A percentile compares a stretch with the other conserved stretches of the same genome.
phyloP scores from a whole-genome alignment of 2,113 vertebrate genomes.

The Oreochromis tanganicae region DNA sequence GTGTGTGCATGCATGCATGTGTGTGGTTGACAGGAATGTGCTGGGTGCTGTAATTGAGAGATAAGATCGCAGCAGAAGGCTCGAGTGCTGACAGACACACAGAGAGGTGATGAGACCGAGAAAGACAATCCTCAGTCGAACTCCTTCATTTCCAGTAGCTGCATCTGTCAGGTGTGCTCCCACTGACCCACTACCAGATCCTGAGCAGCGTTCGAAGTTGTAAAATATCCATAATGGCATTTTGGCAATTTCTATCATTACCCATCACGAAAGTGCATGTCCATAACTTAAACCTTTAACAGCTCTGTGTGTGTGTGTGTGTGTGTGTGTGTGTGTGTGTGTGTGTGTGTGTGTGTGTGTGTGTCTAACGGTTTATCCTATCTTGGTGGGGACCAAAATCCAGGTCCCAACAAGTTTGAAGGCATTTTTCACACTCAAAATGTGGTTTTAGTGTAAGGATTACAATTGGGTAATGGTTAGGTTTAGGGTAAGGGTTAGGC shows the following conservation, averaged over 20 bases:
- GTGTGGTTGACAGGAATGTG: conserved; percentile 70
- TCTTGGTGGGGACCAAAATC: no score
- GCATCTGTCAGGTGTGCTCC: conserved; percentile 52
- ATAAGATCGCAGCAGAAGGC: conserved; percentile 65
- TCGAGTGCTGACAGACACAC: conserved; percentile 64
- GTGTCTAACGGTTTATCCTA: no score
- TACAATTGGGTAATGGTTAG: not conserved
- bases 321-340: not conserved
- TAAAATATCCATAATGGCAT: not conserved
- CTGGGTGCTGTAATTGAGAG: conserved; percentile 65
- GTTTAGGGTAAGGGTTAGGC: not conserved
- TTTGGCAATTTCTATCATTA: not conserved
- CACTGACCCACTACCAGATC: conserved; percentile 4
- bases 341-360: no score
- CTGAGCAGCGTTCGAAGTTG: not conserved
- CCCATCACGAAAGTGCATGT: not conserved
- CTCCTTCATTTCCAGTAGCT: conserved; percentile 39
- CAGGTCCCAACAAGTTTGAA: no score
- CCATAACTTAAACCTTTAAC: not conserved
- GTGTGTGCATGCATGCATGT: conserved; percentile 43
- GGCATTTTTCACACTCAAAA: no score
- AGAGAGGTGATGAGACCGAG: conserved; percentile 56
- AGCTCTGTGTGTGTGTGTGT: not conserved
- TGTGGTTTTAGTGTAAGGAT: no score
- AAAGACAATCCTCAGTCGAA: conserved; percentile 24